Percentiles rank a stretch among this genome's conserved stretches.
These are phyloP conservation scores for Antechinus stuartii DNA, from an alignment of 2,113 vertebrate species.

Conservation along the genomic window DNA sequence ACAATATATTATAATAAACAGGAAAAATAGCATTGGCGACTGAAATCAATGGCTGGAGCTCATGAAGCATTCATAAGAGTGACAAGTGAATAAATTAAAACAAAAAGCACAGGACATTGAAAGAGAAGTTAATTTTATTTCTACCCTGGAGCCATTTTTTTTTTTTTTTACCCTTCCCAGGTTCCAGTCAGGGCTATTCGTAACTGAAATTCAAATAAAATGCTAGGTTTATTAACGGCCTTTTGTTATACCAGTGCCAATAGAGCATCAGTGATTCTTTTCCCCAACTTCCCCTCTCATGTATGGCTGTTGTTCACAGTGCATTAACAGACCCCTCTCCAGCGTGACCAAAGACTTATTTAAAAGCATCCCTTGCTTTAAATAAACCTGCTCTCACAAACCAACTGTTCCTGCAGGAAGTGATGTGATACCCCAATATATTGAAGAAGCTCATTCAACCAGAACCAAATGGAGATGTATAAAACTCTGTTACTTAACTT, in stretches of 20 bases:
- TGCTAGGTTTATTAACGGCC: constrained; percentile 40
- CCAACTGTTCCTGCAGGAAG: constrained; percentile 60
- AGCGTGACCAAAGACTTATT: constrained; percentile 66
- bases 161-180: constrained; percentile 69
- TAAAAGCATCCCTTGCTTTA: constrained; percentile 67
- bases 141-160: constrained; percentile 68
- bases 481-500: constrained; percentile 42
- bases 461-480: constrained; percentile 33
- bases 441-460: constrained; percentile 57
- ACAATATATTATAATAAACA: constrained; percentile 93
- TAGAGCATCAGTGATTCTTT: constrained; percentile 52
- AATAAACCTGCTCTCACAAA: constrained; percentile 63
- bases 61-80: constrained; percentile 83
- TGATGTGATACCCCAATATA: constrained; percentile 41
- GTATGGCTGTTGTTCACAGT: not conserved
- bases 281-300: constrained; percentile 7
- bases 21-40: constrained; percentile 88
- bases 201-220: constrained; percentile 72
- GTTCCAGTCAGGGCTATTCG: constrained; percentile 59
- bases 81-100: constrained; percentile 86
- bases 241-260: constrained; percentile 21
- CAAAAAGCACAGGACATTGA: constrained; percentile 80
- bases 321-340: constrained; percentile 45
- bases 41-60: constrained; percentile 86
- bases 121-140: constrained; percentile 84